A percentile compares a stretch with the other conserved stretches of the same genome.
phyloP scores from a whole-genome alignment of 2,113 vertebrate species.

The Oryzias melastigma region DNA sequence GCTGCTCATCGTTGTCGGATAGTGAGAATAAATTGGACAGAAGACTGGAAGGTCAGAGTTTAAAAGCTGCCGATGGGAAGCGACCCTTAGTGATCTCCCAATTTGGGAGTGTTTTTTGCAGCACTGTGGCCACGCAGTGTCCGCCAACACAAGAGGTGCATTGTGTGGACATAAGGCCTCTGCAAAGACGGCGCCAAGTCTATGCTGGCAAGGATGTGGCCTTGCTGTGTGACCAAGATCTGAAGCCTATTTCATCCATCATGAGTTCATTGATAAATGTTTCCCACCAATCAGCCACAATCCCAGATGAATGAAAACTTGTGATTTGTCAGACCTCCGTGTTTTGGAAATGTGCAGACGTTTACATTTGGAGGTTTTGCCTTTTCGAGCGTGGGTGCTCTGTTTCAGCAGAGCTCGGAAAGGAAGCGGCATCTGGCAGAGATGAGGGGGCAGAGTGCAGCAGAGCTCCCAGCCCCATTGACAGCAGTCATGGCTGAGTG shows the following conservation, averaged over 20 bases:
- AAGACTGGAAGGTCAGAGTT: conserved; percentile 63
- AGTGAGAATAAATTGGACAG: conserved; percentile 42
- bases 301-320: not conserved
- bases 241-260: conserved; percentile 23
- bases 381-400: conserved; percentile 6
- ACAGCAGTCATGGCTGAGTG: conserved; percentile 68
- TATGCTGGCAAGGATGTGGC: conserved; percentile 28
- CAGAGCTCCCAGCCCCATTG: conserved; percentile 42
- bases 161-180: conserved; percentile 44
- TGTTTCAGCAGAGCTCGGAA: conserved; percentile 30
- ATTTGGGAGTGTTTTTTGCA: conserved; percentile 40
- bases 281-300: not conserved
- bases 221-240: conserved; percentile 31
- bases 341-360: conserved; percentile 5
- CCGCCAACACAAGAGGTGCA: conserved; percentile 49
- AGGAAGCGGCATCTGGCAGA: conserved; percentile 39
- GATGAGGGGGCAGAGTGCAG: conserved; percentile 27
- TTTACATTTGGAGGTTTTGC: conserved; percentile 3
- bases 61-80: conserved; percentile 62
- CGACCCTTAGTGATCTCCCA: conserved; percentile 66
- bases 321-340: not conserved
- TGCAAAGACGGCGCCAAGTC: conserved; percentile 40
- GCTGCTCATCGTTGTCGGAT: conserved; percentile 27
- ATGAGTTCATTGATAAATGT: conserved; percentile 1
- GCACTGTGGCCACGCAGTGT: conserved; percentile 40